A percentile compares a stretch with the other conserved stretches of the same genome.
Evolutionary conservation across 2,113 vertebrate species (phyloP).

Genomic region (Oncorhynchus nerka): DNA sequence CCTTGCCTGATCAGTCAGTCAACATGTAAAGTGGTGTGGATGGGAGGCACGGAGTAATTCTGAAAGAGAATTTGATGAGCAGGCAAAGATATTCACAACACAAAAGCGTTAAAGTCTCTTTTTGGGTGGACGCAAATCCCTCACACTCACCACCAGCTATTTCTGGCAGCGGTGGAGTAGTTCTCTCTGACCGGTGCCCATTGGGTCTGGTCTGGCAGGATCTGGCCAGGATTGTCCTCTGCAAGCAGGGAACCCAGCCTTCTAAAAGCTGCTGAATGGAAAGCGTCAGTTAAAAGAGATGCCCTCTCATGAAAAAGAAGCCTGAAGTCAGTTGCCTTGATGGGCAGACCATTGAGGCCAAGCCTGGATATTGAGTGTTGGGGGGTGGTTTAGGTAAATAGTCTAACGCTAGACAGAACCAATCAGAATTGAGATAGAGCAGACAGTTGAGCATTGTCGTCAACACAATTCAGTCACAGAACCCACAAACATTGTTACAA

Average conservation of each 20-base stretch:
- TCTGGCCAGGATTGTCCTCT: constrained; percentile 56
- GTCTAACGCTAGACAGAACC: neutral
- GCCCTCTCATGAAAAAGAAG: constrained; percentile 20
- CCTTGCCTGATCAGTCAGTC: constrained; percentile 26
- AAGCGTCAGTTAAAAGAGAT: constrained; percentile 55
- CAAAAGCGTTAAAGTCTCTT: constrained; percentile 59
- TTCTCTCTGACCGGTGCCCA: constrained; percentile 54
- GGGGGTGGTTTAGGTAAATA: neutral
- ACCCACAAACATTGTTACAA: neutral
- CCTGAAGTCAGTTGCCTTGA: constrained; percentile 25
- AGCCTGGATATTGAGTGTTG: neutral
- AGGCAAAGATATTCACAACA: constrained; percentile 61
- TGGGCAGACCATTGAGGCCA: neutral
- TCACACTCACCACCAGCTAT: constrained; percentile 55
- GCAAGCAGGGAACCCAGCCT: constrained; percentile 38
- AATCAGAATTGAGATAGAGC: neutral
- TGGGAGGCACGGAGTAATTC: constrained; percentile 8
- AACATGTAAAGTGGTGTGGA: constrained; percentile 29
- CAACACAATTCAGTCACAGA: neutral
- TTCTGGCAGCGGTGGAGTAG: constrained; percentile 58
- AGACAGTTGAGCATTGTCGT: neutral
- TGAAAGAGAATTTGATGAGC: constrained; percentile 66
- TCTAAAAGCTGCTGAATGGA: constrained; percentile 44
- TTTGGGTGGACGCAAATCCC: constrained; percentile 59
- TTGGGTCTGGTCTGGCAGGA: constrained; percentile 53